These are phyloP conservation scores for Catamblyrhynchus diadema DNA, from an alignment of 2,797 vertebrate species.

Conservation along the genomic window DNA sequence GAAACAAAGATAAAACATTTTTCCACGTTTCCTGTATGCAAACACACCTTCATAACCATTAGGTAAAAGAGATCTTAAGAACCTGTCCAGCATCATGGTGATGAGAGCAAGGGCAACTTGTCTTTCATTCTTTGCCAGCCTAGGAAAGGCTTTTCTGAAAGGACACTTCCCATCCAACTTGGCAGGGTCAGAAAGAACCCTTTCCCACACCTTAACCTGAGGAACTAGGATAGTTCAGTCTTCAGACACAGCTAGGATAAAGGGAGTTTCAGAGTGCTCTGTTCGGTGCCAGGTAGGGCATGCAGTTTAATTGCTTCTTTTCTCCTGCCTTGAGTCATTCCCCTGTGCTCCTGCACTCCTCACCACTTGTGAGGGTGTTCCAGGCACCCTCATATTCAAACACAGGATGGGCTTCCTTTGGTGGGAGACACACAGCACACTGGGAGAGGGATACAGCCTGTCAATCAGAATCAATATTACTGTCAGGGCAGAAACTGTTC, in stretches of 20 bases:
- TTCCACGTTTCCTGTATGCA: neutral
- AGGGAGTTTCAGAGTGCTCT: neutral
- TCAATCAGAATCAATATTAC: neutral
- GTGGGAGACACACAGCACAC: neutral
- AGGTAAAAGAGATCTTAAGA: neutral
- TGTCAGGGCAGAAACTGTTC: neutral
- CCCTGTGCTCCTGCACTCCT: fast-evolving
- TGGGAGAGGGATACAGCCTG: fast-evolving
- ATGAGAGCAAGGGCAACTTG: neutral
- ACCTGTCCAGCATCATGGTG: neutral
- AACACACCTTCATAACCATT: neutral
- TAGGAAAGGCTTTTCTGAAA: neutral
- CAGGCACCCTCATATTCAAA: neutral
- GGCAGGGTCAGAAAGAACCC: neutral
- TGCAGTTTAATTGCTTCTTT: neutral
- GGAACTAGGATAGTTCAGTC: neutral
- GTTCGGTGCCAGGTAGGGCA: neutral
- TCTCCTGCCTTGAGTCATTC: neutral
- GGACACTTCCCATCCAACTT: neutral
- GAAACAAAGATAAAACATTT: constrained; percentile 23
- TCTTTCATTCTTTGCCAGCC: neutral
- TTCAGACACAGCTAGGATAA: neutral
- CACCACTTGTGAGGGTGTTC: neutral
- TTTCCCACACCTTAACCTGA: neutral
- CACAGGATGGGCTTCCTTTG: neutral